Percentiles rank a stretch among this genome's conserved stretches.
Evolutionary conservation across 2,888 invertebrate genomes (phyloP).

Genomic region (Aleiodes leptofemur): DNA sequence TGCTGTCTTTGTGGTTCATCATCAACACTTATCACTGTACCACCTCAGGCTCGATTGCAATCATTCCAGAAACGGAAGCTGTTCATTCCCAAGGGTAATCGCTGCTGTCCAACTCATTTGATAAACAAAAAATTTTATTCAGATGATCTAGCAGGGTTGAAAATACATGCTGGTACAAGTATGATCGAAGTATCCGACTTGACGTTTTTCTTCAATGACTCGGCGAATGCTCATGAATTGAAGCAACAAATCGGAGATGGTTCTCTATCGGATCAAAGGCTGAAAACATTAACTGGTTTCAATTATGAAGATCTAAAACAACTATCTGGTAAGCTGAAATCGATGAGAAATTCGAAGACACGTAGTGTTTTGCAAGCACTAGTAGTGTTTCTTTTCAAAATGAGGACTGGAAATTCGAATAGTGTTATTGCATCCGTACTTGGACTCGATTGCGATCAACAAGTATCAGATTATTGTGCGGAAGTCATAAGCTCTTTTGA

Average conservation of each 20-base stretch:
- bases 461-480: no score
- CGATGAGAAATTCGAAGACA: conserved; percentile 4
- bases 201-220: conserved; percentile 38
- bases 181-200: conserved; percentile 29
- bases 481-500: no score
- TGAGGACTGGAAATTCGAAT: conserved; percentile 56
- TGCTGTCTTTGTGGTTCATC: conserved; percentile 32
- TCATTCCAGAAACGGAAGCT: conserved; percentile 33
- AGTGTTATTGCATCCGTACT: conserved; percentile 62
- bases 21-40: conserved; percentile 36
- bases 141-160: not conserved
- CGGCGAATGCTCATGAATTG: conserved; percentile 40
- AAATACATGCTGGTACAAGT: conserved; percentile 31
- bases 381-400: conserved; percentile 31
- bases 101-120: no score
- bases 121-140: no score
- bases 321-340: conserved; percentile 27
- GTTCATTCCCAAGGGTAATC: not conserved
- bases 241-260: no score
- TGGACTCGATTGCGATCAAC: conserved; percentile 55
- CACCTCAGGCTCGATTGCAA: conserved; percentile 47
- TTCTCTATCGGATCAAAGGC: conserved; percentile 16
- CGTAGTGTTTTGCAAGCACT: conserved; percentile 30
- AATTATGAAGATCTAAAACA: conserved; percentile 38
- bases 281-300: conserved; percentile 38